These are phyloP conservation scores for Axis porcinus DNA, from an alignment of 2,113 vertebrate species.

Conservation along the genomic window DNA sequence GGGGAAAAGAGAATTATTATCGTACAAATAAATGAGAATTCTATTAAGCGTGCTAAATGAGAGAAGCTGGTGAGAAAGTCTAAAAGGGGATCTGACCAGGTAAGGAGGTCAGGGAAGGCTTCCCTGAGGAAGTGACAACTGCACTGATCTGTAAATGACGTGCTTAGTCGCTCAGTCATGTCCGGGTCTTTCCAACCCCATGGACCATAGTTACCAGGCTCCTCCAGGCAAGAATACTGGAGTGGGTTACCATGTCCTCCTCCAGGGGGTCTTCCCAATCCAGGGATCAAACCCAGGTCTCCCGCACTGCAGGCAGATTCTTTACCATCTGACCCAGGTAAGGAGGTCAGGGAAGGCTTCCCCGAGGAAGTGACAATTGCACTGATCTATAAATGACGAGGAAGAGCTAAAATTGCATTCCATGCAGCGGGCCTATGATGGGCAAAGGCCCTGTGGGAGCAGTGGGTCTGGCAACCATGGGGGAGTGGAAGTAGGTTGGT, in stretches of 20 bases:
- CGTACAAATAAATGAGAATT: background rate
- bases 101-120: background rate
- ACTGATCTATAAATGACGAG: background rate
- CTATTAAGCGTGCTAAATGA: background rate
- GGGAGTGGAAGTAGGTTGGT: background rate
- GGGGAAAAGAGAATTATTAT: background rate
- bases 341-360: background rate
- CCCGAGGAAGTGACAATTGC: background rate
- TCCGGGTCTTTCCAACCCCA: background rate
- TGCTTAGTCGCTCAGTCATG: background rate
- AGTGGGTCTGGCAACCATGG: background rate
- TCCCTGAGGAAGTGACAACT: background rate
- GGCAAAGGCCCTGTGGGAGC: background rate
- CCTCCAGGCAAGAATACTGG: background rate
- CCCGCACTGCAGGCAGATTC: background rate
- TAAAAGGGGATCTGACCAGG: background rate
- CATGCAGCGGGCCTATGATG: background rate
- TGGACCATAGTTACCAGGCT: background rate
- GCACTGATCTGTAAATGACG: background rate
- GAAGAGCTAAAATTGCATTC: background rate
- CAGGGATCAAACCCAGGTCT: background rate
- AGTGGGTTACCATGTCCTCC: background rate
- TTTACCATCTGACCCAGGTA: background rate
- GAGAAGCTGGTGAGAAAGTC: background rate
- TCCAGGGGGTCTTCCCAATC: background rate